phyloP scores from a whole-genome alignment of 2,797 vertebrate genomes.

The Amniataba percoides region DNA sequence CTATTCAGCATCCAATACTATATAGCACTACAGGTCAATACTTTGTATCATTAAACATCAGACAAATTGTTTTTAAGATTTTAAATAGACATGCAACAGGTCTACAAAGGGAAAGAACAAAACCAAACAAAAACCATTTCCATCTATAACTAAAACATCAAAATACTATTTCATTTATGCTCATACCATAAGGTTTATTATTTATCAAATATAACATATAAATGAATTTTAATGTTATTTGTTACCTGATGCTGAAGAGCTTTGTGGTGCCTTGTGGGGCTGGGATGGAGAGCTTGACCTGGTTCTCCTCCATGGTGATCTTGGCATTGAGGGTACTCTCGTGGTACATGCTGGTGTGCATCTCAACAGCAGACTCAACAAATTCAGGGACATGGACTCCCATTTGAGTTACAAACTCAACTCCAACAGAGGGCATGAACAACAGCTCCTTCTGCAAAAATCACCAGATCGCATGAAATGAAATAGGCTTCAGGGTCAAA shows the following conservation, averaged over 20 bases:
- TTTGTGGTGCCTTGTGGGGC: constrained; percentile 85
- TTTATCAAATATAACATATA: background rate
- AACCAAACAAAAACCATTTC: background rate
- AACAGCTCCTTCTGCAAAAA: constrained; percentile 77
- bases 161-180: background rate
- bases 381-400: constrained; percentile 91
- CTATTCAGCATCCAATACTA: background rate
- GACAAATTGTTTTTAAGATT: background rate
- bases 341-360: constrained; percentile 91
- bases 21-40: background rate
- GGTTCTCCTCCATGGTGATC: constrained; percentile 80
- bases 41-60: background rate
- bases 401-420: constrained; percentile 91
- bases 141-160: background rate
- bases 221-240: constrained; percentile 7
- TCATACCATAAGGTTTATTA: too few relatives aligned
- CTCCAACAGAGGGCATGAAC: constrained; percentile 88
- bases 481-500: background rate
- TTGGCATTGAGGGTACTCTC: constrained; percentile 90
- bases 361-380: constrained; percentile 86
- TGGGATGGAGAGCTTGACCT: constrained; percentile 90
- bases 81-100: background rate
- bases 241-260: constrained; percentile 90
- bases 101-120: background rate
- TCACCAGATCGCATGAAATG: constrained; percentile 18